Base-by-base conservation (phyloP, 2,888 invertebrate species). In the Torymus texanus region DNA sequence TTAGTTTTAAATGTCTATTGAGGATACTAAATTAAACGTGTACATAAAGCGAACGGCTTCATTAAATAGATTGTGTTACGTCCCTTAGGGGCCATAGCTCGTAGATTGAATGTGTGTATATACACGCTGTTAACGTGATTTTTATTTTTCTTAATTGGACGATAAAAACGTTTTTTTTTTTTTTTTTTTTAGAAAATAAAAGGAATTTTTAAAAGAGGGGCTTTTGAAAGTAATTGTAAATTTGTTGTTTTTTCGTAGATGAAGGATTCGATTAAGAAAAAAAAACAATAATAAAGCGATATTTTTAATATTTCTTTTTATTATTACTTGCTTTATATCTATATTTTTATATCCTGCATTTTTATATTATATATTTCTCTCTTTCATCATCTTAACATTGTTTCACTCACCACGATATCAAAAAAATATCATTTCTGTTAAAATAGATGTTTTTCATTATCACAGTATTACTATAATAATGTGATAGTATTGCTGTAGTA, bases 41-140 rank as follows among this genome's bases (percentile, higher is more conserved):
- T 62, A 56, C 61, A 68, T 76, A 58, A 67, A 73, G 51, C 67
- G 72, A 76, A 61, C 62, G 24, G 72, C 70, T 77, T 80, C 18
- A 71, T 71, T 50, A 41, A 2, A 71, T 81, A 78, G 71, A 78
- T 72, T 81, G 62, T 72, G 72, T 63, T 14, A 66, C 4, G 75
- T 78, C 78, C 81, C 29, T 78, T 81, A 81, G 78, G 75, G 73
- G 16, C 71, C 13, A 29, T 81, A 75, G 67, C 59, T 58, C 13
- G 75, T 81, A 81, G 78, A 72, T 68, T 75, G 70, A 62, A 66
- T 81, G 75, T 72, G 56, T 71, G 66, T 62, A 80, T 70, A 62
- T 53, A 16, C 8, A 53, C 16, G n/a, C 16, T 41, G 24, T 51
- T 51, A 51, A 67, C 50, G 50, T 62, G 16, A 58, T 71, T 74